Conservation (phyloP, 1,140 invertebrate species). For the Teleogryllus occipitalis region DNA sequence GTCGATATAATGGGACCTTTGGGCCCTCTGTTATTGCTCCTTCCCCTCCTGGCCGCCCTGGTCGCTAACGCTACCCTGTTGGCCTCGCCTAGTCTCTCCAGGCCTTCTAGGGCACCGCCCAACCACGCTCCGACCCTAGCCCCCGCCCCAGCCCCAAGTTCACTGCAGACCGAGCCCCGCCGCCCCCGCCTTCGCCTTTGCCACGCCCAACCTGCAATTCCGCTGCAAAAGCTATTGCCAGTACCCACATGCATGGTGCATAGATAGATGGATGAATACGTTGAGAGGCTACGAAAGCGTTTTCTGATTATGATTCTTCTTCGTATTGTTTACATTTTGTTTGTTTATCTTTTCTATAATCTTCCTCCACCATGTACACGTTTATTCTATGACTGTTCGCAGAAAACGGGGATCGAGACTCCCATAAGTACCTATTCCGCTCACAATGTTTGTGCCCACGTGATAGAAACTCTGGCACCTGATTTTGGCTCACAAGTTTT, state of each 20-base stretch:
- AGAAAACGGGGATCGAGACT: too few species aligned
- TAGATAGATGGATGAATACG: conserved; percentile 16
- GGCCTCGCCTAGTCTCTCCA: background rate
- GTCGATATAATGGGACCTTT: background rate
- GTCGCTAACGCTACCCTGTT: background rate
- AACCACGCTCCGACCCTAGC: background rate
- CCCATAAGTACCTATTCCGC: too few species aligned
- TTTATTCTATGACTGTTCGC: too few species aligned
- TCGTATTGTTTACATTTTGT: too few species aligned
- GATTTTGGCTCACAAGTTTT: too few species aligned
- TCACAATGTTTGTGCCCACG: too few species aligned
- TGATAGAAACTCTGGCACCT: too few species aligned
- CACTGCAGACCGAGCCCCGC: background rate
- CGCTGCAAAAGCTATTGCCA: background rate
- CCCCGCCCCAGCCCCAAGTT: background rate
- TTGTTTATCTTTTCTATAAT: too few species aligned
- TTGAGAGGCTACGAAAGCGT: background rate
- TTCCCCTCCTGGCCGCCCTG: conserved; percentile 20
- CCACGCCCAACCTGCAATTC: background rate
- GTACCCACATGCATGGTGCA: conserved; percentile 20
- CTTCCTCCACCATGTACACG: too few species aligned
- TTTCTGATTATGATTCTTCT: background rate
- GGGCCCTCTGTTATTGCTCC: conserved; percentile 15
- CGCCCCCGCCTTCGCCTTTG: background rate
- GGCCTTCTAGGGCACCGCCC: conserved; percentile 7